Evolutionary conservation across 1,140 invertebrate genomes (phyloP).

Genomic region (Caenorhabditis inopinata): DNA sequence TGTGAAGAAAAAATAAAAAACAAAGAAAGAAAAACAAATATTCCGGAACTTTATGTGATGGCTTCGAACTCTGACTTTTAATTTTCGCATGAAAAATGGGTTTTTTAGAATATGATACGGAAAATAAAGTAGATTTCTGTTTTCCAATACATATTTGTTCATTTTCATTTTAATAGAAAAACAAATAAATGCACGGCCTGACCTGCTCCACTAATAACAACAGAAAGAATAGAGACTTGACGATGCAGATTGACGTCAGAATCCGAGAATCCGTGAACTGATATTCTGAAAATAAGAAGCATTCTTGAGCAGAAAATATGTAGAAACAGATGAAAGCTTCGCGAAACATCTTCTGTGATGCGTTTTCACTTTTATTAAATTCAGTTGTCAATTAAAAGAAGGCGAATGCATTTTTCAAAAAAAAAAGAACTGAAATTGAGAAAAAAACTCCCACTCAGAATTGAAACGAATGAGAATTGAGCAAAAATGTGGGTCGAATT

Average conservation of each 20-base stretch:
- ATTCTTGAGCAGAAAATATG: too few species aligned
- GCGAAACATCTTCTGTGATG: too few species aligned
- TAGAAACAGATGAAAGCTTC: too few species aligned
- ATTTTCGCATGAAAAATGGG: conserved; percentile 15
- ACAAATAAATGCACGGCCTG: not conserved
- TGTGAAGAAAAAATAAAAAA: not conserved
- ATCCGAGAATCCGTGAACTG: not conserved
- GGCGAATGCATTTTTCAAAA: too few species aligned
- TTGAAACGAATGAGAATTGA: not conserved
- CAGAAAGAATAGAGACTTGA: conserved; percentile 13
- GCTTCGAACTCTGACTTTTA: conserved; percentile 1
- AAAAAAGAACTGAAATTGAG: too few species aligned
- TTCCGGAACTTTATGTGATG: conserved; percentile 13
- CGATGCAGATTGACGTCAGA: conserved; percentile 17
- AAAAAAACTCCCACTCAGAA: too few species aligned
- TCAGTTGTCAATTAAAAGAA: too few species aligned
- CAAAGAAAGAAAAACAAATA: conserved; percentile 14
- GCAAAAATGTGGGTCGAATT: not conserved
- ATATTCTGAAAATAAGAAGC: conserved; percentile 31
- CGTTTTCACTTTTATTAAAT: too few species aligned
- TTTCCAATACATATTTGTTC: too few species aligned
- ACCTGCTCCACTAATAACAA: conserved; percentile 20
- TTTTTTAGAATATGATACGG: not conserved
- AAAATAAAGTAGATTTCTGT: too few species aligned
- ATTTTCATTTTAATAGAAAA: not conserved